A percentile compares a stretch with the other conserved stretches of the same genome.
These are phyloP conservation scores for Nothoprocta perdicaria DNA, from an alignment of 2,113 vertebrate genomes.

Conservation along the genomic window DNA sequence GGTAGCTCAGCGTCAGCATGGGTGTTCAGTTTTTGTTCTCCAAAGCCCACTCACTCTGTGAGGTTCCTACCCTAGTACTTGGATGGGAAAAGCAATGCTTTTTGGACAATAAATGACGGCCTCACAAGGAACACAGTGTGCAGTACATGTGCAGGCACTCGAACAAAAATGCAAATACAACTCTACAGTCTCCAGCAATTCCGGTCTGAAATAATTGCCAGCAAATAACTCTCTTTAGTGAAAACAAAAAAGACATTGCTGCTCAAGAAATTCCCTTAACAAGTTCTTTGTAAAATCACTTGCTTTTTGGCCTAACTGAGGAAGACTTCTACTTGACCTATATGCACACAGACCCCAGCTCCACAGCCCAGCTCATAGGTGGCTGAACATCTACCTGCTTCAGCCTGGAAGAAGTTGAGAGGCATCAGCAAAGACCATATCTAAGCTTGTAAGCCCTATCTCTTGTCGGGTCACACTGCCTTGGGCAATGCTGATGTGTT, in stretches of 20 bases:
- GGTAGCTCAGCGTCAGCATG: neutral
- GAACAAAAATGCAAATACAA: constrained; percentile 66
- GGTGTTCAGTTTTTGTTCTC: neutral
- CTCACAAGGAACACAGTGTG: constrained; percentile 70
- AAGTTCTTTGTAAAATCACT: constrained; percentile 7
- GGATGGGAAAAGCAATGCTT: constrained; percentile 10
- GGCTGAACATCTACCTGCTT: neutral
- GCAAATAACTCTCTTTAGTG: constrained; percentile 27
- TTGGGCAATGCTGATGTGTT: fast-evolving
- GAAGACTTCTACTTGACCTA: neutral
- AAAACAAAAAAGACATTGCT: constrained; percentile 46
- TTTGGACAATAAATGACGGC: constrained; percentile 30
- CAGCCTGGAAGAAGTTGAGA: neutral
- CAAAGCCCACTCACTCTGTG: neutral
- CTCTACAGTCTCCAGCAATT: constrained; percentile 66
- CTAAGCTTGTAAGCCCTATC: neutral
- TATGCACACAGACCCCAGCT: fast-evolving
- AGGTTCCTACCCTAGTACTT: neutral
- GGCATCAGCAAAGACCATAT: neutral
- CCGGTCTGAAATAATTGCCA: constrained; percentile 59
- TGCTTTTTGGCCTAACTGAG: neutral
- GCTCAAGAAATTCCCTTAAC: constrained; percentile 4
- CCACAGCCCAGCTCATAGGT: neutral
- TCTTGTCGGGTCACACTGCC: neutral
- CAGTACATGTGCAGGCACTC: constrained; percentile 70